These are phyloP conservation scores for Tromatobia lineatoria DNA, from an alignment of 2,888 invertebrate genomes.

Conservation along the genomic window DNA sequence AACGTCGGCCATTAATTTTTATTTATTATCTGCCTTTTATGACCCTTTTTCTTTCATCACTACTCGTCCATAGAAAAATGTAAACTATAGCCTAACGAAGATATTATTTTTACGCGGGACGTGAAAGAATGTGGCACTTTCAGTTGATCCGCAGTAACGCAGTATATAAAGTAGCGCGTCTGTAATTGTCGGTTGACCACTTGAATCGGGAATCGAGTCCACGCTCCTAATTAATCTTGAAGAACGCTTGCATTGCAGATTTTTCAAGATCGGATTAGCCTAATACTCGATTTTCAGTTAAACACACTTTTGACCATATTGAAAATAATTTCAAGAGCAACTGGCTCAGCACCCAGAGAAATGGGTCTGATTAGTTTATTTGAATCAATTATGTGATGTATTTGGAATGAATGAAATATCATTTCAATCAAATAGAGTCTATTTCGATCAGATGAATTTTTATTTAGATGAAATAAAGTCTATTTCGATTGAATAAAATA, in stretches of 20 bases:
- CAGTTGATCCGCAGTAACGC: slow-evolving; percentile 27
- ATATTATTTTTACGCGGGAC: slow-evolving; percentile 47
- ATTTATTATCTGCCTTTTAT: slow-evolving; percentile 50
- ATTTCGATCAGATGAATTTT: too few species aligned
- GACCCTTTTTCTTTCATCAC: slow-evolving; percentile 36
- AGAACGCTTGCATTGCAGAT: not conserved
- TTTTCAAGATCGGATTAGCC: slow-evolving; percentile 54
- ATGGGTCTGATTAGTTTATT: too few species aligned
- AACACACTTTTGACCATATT: not conserved
- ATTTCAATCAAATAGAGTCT: too few species aligned
- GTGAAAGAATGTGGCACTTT: slow-evolving; percentile 60
- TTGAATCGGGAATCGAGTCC: slow-evolving; percentile 61
- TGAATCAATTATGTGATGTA: too few species aligned
- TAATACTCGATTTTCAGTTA: slow-evolving; percentile 10
- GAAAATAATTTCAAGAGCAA: not conserved
- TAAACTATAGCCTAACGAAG: slow-evolving; percentile 15
- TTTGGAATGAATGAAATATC: too few species aligned
- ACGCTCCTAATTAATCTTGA: slow-evolving; percentile 58
- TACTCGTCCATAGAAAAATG: slow-evolving; percentile 3
- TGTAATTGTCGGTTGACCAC: slow-evolving; percentile 56
- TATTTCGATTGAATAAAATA: too few species aligned
- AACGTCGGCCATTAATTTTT: slow-evolving; percentile 45
- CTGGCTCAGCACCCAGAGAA: too few species aligned
- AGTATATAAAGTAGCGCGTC: slow-evolving; percentile 7
- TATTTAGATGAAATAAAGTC: too few species aligned